A percentile compares a stretch with the other conserved stretches of the same genome.
phyloP scores from a whole-genome alignment of 2,888 invertebrate genomes.

The Campoplex nolae region DNA sequence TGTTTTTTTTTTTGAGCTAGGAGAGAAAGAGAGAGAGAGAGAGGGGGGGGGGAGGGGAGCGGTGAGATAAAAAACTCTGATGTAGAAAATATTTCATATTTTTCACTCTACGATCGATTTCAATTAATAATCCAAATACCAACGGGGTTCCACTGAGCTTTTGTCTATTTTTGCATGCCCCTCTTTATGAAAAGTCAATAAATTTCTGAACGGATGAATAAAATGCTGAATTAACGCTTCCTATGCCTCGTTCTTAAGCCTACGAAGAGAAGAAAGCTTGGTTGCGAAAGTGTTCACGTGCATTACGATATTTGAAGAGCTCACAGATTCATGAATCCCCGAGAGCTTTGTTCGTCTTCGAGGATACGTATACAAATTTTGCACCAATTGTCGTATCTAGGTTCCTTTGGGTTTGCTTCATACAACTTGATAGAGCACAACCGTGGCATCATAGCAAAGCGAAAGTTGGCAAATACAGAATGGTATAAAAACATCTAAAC shows the following conservation, averaged over 20 bases:
- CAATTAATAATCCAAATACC: background rate
- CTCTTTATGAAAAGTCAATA: too few relatives aligned
- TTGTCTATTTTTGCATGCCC: background rate
- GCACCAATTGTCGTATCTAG: background rate
- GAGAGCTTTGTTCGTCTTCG: too few relatives aligned
- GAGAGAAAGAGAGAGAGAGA: background rate
- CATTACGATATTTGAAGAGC: background rate
- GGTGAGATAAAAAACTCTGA: background rate
- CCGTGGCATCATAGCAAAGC: background rate
- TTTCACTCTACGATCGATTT: background rate
- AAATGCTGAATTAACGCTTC: background rate
- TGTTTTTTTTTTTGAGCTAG: conserved; percentile 54
- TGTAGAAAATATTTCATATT: background rate
- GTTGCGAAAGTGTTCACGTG: background rate
- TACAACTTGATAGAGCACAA: background rate
- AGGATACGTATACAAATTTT: background rate
- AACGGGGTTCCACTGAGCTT: background rate
- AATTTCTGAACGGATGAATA: background rate
- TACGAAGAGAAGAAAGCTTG: too few relatives aligned
- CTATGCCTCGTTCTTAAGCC: background rate
- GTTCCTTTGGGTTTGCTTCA: background rate
- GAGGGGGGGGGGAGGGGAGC: background rate
- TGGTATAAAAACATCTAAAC: conserved; percentile 3
- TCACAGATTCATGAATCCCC: background rate
- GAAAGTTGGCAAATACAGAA: background rate